Conservation (phyloP, 35 echinoderm and acorn worm species). For the Acanthaster planci region DNA sequence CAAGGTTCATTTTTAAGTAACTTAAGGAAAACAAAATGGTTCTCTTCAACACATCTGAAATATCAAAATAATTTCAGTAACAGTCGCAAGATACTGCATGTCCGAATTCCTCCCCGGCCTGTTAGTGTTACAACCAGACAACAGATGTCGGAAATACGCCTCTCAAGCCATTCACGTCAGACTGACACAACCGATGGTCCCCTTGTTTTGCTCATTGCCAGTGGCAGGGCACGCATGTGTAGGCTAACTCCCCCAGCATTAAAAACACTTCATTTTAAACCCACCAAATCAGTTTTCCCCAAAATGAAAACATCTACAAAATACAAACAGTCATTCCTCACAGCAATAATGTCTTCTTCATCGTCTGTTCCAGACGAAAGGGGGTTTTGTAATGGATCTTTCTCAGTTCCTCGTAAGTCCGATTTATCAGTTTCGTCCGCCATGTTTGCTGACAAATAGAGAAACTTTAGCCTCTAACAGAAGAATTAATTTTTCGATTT, state of each 20-base stretch:
- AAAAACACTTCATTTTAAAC: not conserved
- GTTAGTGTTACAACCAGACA: no score
- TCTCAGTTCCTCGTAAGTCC: not conserved
- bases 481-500: not conserved
- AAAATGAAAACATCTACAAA: not conserved
- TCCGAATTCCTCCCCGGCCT: no score
- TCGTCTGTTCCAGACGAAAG: constrained; percentile 22
- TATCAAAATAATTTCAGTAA: no score
- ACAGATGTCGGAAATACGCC: no score
- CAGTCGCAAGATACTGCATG: no score
- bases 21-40: no score
- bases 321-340: constrained; percentile 23
- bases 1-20: no score
- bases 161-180: no score
- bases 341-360: constrained; percentile 37
- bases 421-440: not conserved
- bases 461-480: not conserved
- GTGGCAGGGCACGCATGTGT: not conserved
- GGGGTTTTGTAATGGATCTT: constrained; percentile 14
- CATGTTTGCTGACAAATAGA: constrained; percentile 16
- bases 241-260: not conserved
- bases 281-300: not conserved
- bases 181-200: no score
- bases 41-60: no score
- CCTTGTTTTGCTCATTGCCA: no score